phyloP scores from a whole-genome alignment of 2,797 vertebrate genomes.

The Avahi laniger region DNA sequence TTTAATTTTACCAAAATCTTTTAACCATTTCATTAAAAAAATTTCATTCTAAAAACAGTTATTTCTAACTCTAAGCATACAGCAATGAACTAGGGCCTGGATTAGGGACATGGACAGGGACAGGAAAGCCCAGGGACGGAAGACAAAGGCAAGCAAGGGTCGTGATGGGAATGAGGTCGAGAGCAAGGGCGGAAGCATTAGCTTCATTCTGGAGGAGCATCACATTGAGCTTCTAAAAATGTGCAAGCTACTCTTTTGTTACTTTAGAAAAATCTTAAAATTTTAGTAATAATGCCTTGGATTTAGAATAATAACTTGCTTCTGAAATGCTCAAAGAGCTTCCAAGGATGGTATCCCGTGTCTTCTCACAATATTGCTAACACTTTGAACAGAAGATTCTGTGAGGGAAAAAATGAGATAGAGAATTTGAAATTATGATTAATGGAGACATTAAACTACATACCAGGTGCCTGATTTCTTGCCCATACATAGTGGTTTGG shows the following conservation, averaged over 20 bases:
- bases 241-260: not conserved
- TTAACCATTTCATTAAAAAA: not conserved
- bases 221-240: not conserved
- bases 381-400: constrained; percentile 1
- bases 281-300: not conserved
- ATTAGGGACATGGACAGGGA: too few relatives aligned
- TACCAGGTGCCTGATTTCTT: not conserved
- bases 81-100: not conserved
- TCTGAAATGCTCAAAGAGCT: constrained; percentile 4
- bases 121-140: not conserved
- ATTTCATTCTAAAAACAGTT: not conserved
- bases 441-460: not conserved
- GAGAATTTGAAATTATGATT: not conserved
- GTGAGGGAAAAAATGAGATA: not conserved
- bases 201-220: not conserved
- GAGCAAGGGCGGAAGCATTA: not conserved
- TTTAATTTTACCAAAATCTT: not conserved
- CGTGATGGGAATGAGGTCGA: not conserved
- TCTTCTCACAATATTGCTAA: not conserved
- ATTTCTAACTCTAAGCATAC: not conserved
- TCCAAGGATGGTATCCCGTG: not conserved
- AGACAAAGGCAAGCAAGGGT: not conserved
- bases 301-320: constrained; percentile 24
- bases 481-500: not conserved
- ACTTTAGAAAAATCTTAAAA: constrained; percentile 18